Percentiles rank a stretch among this genome's conserved stretches.
Conservation (phyloP, 1,140 invertebrate species). For the Pygmarrhopalites habei region DNA sequence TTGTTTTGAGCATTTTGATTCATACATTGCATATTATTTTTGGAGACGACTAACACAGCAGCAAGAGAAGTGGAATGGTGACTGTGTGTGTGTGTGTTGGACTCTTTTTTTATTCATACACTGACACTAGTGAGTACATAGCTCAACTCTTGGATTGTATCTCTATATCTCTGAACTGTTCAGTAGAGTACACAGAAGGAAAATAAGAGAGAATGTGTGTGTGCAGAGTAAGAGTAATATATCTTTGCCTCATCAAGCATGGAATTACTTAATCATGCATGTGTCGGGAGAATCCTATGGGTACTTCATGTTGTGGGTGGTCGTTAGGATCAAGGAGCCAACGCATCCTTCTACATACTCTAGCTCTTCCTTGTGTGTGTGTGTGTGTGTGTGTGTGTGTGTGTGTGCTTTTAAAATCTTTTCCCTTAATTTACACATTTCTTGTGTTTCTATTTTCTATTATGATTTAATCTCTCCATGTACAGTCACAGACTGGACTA, state of each 20-base stretch:
- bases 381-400: background rate
- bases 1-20: too few relatives aligned
- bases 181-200: too few relatives aligned
- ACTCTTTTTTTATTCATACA: too few relatives aligned
- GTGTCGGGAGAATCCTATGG: slow-evolving; percentile 34
- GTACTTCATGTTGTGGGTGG: slow-evolving; percentile 33
- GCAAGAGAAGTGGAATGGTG: too few relatives aligned
- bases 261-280: slow-evolving; percentile 40
- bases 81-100: too few relatives aligned
- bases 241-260: slow-evolving; percentile 39
- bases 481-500: background rate
- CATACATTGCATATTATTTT: too few relatives aligned
- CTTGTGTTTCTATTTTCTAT: background rate
- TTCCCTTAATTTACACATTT: background rate
- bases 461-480: background rate
- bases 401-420: background rate
- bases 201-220: too few relatives aligned
- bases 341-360: background rate
- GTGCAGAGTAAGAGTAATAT: slow-evolving; percentile 13
- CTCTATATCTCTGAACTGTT: too few relatives aligned
- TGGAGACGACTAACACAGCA: too few relatives aligned
- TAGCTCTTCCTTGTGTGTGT: background rate
- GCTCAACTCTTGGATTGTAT: too few relatives aligned
- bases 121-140: too few relatives aligned
- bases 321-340: slow-evolving; percentile 25